Base-by-base conservation (phyloP, 2,888 invertebrate genomes). In the Drosophila incognita region DNA sequence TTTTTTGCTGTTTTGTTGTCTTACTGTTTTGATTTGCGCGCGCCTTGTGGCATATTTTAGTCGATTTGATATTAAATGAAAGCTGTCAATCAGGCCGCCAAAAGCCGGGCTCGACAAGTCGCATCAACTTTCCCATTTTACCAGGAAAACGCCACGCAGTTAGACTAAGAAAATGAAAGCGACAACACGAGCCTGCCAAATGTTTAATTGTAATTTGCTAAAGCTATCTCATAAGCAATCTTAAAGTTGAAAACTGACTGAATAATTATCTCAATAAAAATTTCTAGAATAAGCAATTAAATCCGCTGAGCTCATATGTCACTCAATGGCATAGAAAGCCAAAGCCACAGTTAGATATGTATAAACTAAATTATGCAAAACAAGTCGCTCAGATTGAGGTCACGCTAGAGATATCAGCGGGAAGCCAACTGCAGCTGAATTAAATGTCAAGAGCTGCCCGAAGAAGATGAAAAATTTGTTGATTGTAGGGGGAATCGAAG, bases 11-110 rank as follows among this genome's bases (percentile, higher is more conserved):
- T 77, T 85, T 76, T 74, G 61, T 57, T 40, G 2, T 8, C 8
- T 46, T 46, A 24, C 46, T 24, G 15, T 46, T 46, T 48, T 65
- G 46, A 64, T 53, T 58, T 60, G 76, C 58, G 61, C 53, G 64
- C 65, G 71, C 49, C 49, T 59, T 66, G 65, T 56, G 61, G 69
- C 76, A 79, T 81, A 83, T 85, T 79, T 87, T 60, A 81, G 86
- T 67, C 68, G 78, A 83, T 88, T 87, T 90, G 80, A 88, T 88
- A 80, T 87, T 82, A 90, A 91, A 91, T 91, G 91, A 91, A 91
- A 91, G 91, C 91, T 90, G 91, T 85, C 92, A 91, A 91, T 91
- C 91, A 87, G 79, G 91, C 83, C 81, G 75, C 69, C 74, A 75
- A 48, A 74, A 84, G 89, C 77, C 79, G 71, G 63, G 61, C 73